Evolutionary conservation across 2,888 invertebrate species (phyloP).

Genomic region (Caenorhabditis plicata): DNA sequence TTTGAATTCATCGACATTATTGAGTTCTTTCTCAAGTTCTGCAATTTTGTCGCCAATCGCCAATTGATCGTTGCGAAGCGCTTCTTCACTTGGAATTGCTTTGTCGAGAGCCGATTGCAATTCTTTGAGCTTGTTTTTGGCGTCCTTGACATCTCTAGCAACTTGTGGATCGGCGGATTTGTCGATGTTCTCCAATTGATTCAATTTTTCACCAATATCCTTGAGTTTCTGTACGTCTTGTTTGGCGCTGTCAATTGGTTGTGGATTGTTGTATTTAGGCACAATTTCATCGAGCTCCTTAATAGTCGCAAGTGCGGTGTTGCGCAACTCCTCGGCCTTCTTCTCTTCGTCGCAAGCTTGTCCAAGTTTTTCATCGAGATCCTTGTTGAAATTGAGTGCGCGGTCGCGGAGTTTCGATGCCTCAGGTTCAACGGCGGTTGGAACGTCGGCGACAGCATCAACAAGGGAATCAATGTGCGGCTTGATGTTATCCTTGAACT

Average conservation of each 20-base stretch:
- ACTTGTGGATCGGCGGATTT: constrained; percentile 12
- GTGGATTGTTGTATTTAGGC: constrained; percentile 7
- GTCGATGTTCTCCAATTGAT: neutral
- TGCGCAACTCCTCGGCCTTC: constrained; percentile 6
- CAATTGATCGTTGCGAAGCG: constrained; percentile 3
- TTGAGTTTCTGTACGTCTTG: constrained; percentile 7
- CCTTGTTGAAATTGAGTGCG: constrained; percentile 7
- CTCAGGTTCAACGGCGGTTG: constrained; percentile 4
- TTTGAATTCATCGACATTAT: neutral
- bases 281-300: constrained; percentile 17
- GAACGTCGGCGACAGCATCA: constrained; percentile 7
- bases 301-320: constrained; percentile 4
- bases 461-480: constrained; percentile 9
- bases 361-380: constrained; percentile 5
- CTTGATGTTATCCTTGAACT: constrained; percentile 14
- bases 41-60: neutral
- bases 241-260: constrained; percentile 14
- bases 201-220: constrained; percentile 5
- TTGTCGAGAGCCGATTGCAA: constrained; percentile 8
- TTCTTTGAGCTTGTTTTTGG: constrained; percentile 15
- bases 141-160: constrained; percentile 15
- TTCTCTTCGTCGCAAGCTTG: constrained; percentile 17
- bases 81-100: constrained; percentile 10
- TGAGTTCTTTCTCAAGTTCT: neutral
- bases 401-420: constrained; percentile 10